Base-by-base conservation (phyloP, 2,113 vertebrate species). In the Strix aluco region DNA sequence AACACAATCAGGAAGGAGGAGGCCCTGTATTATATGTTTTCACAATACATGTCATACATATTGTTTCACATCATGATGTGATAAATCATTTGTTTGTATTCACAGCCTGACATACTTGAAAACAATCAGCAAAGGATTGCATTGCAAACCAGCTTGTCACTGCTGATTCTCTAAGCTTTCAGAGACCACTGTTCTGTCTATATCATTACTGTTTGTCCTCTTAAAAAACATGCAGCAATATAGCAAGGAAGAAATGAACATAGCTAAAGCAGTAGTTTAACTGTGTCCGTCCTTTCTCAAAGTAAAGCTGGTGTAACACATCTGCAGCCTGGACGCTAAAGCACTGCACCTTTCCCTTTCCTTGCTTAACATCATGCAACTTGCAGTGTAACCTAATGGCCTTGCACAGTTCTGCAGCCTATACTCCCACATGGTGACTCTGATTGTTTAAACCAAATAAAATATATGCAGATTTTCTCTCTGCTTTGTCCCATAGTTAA, bases 351-450 rank as follows among this genome's bases (percentile, higher is more conserved):
- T 86, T 77, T 73, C 12, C 12, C 17, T 8, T 79, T 84, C 22
- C 22, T 88, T 18, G 15, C 15, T 34, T 46, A 72, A 23, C 12
- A 34, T 17, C 22, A 16, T 2, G 7, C 4, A 23, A 51, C 2
- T 42, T 6, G 4, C 34, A 61, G 10, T 44, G 44, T 57, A 69
- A 38, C 14, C 5, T 47, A 32, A 29, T 10, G 32, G 7, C 7
- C 30, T 49, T 63, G n/a, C 20, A 36, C 17, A 21, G 9, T 51
- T 71, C 62, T 47, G 30, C 25, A 77, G n/a, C 16, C 32, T 62
- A 1, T 21, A 2, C 15, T 29, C 32, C 49, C 34, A 36, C n/a
- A 32, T 18, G 2, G 1, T 26, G 13, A 9, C 49, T 75, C 10
- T 16, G 19, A 22, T 18, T 54, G 11, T 62, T 70, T 46, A 54